phyloP scores from a whole-genome alignment of 2,888 invertebrate species.

The Brachyopa scutellaris region DNA sequence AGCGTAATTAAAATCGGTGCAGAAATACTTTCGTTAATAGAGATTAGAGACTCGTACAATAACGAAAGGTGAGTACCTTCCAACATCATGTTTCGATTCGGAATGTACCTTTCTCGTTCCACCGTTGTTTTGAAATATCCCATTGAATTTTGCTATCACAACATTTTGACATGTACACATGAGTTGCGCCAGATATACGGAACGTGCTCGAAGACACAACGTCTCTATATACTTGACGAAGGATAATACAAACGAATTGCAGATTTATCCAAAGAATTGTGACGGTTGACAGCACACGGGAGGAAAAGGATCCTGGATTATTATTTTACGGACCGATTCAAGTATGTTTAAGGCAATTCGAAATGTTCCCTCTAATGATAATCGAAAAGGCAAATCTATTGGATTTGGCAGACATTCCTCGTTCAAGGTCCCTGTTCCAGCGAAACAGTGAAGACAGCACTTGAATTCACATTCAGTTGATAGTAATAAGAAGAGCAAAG shows the following conservation, averaged over 20 bases:
- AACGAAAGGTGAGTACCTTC: no score
- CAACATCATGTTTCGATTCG: no score
- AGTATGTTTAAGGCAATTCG: slow-evolving; percentile 39
- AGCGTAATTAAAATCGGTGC: no score
- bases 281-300: no score
- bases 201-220: slow-evolving; percentile 36
- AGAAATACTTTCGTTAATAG: no score
- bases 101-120: no score
- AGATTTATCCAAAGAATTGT: slow-evolving; percentile 5
- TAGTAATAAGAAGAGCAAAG: background rate
- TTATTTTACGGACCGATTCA: slow-evolving; percentile 20
- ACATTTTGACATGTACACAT: no score
- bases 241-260: slow-evolving; percentile 40
- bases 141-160: no score
- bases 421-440: background rate
- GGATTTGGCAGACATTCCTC: slow-evolving; percentile 13
- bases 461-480: slow-evolving; percentile 22
- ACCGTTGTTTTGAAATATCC: no score
- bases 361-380: slow-evolving; percentile 46
- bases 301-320: slow-evolving; percentile 5
- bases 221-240: slow-evolving; percentile 27
- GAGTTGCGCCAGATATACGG: no score
- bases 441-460: slow-evolving; percentile 4
- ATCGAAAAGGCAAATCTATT: slow-evolving; percentile 28
- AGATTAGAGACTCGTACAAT: no score